A percentile compares a stretch with the other conserved stretches of the same genome.
Conservation (phyloP, 2,113 vertebrate genomes). For the Falcunculus frontatus region DNA sequence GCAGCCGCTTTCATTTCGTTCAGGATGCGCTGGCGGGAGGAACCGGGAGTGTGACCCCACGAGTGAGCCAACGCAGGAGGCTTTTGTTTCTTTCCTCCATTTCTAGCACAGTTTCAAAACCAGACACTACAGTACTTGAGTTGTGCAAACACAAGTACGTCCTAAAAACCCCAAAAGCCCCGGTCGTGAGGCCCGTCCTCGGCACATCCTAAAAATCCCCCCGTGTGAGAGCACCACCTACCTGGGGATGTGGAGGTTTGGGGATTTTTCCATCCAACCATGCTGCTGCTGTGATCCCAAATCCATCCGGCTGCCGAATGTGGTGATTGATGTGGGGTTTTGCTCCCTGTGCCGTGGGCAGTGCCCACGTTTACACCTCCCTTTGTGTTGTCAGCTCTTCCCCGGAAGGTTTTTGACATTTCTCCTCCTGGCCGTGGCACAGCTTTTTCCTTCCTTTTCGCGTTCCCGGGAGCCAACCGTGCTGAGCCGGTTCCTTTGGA, state of each 20-base stretch:
- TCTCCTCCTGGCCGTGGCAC: neutral
- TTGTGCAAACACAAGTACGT: conserved; percentile 19
- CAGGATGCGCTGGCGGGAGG: neutral
- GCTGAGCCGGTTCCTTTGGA: neutral
- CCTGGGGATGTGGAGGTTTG: neutral
- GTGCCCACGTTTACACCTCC: neutral
- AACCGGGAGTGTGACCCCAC: neutral
- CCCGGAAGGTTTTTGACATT: neutral
- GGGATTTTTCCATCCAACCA: neutral
- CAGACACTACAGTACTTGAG: conserved; percentile 56
- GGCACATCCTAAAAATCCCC: neutral
- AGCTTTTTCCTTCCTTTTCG: neutral
- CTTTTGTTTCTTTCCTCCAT: neutral
- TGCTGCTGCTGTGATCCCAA: conserved; percentile 46
- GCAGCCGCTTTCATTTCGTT: conserved; percentile 51
- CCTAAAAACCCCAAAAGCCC: neutral
- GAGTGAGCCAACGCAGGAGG: neutral
- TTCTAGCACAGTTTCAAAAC: neutral
- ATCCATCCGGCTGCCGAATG: neutral
- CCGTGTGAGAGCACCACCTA: neutral
- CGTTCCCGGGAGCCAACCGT: neutral
- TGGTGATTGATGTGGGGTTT: neutral
- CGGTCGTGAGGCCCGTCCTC: neutral
- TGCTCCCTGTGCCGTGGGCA: neutral
- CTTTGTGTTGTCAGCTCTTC: neutral